Percentiles rank a stretch among this genome's conserved stretches.
Evolutionary conservation across 2,113 vertebrate species (phyloP).

Genomic region (Platichthys flesus): DNA sequence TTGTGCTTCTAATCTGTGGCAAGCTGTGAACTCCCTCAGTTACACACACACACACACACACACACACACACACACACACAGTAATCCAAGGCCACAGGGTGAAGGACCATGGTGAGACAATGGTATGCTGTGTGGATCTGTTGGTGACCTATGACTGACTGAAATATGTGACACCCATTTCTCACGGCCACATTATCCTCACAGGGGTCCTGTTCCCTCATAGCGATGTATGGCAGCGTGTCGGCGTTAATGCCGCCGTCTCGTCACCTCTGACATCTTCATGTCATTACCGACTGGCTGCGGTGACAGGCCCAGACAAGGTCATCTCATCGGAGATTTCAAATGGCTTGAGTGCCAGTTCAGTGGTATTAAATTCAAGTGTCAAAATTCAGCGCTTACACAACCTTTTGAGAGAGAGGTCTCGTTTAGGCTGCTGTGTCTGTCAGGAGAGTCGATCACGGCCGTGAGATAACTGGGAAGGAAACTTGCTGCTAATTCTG

Average conservation of each 20-base stretch:
- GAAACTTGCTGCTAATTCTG: slow-evolving; percentile 52
- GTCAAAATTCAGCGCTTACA: slow-evolving; percentile 1
- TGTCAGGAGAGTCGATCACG: slow-evolving; percentile 34
- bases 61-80: slow-evolving; percentile 6
- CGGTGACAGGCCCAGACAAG: slow-evolving; percentile 26
- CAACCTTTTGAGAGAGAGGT: not conserved
- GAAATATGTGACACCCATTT: slow-evolving; percentile 30
- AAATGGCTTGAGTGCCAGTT: slow-evolving; percentile 16
- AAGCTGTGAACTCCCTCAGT: slow-evolving; percentile 23
- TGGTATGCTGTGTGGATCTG: slow-evolving; percentile 28
- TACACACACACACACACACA: slow-evolving; percentile 13
- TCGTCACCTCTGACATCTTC: slow-evolving; percentile 32
- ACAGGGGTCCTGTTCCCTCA: not conserved
- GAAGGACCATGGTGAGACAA: slow-evolving; percentile 30
- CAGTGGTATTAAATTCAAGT: not conserved
- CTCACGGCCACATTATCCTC: slow-evolving; percentile 12
- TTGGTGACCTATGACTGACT: slow-evolving; percentile 7
- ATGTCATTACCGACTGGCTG: slow-evolving; percentile 13
- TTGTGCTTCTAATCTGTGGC: slow-evolving; percentile 13
- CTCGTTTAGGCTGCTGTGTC: slow-evolving; percentile 26
- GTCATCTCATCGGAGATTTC: slow-evolving; percentile 18
- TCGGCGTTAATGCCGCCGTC: slow-evolving; percentile 2
- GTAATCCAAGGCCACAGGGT: slow-evolving; percentile 22
- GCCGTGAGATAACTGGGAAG: slow-evolving; percentile 35
- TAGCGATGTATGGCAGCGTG: not conserved